These are phyloP conservation scores for Canis aureus DNA, from an alignment of 2,113 vertebrate species.

Conservation along the genomic window DNA sequence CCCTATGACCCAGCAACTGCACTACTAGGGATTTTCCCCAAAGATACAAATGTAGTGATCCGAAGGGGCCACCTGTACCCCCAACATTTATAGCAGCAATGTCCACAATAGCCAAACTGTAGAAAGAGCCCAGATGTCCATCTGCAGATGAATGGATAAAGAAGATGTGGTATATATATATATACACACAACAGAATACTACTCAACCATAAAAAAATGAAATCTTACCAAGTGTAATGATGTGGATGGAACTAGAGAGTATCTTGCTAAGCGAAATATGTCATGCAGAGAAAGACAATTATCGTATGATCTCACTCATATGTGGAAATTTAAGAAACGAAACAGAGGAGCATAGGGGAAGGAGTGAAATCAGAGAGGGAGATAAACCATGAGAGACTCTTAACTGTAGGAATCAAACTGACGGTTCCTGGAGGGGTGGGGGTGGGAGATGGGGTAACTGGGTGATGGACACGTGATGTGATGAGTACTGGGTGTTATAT, in stretches of 20 bases:
- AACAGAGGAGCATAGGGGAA: not conserved
- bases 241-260: not conserved
- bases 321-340: not conserved
- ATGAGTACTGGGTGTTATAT: not conserved
- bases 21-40: not conserved
- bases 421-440: not conserved
- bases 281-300: not conserved
- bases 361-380: not conserved
- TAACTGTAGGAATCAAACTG: not conserved
- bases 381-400: not conserved
- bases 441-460: not conserved
- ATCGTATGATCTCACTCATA: not conserved
- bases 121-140: too few relatives aligned
- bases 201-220: not conserved
- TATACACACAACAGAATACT: not conserved
- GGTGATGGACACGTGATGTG: not conserved
- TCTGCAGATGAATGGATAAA: too few relatives aligned
- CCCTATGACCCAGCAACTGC: not conserved
- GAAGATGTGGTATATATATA: not conserved
- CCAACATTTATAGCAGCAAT: not conserved
- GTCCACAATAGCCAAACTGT: not conserved
- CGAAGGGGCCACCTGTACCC: not conserved
- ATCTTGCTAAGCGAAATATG: not conserved
- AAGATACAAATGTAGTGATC: not conserved
- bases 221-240: not conserved